Evolutionary conservation across 1,140 invertebrate species (phyloP), one percentile per base, ranked within the genome.

Genomic region (Daktulosphaira vitifoliae): DNA sequence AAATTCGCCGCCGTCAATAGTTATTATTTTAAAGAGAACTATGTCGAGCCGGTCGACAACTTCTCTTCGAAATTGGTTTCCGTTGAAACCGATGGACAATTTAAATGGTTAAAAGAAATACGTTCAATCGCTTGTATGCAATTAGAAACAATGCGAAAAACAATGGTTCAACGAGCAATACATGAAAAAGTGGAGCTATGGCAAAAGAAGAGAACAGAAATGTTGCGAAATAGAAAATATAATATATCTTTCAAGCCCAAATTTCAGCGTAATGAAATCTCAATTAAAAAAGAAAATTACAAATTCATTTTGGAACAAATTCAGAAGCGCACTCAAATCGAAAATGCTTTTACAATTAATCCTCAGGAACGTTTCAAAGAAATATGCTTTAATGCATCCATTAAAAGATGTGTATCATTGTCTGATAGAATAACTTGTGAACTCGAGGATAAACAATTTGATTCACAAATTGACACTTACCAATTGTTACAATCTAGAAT

Each of bases 261-360:
- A n/a, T 33, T 29, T 48, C 56, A 22, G n/a, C 42, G 42, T 11
- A 25, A 46, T 3, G 25, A 48, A 0, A 33, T 62, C n/a, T n/a
- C 29, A 18, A 9, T 59, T 13, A 29, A 62, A 33, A 62, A 62
- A 33, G 42, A 33, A 33, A 46, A 62, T 13, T 62, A 62, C 26
- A 20, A 33, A 33, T 8, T 29, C n/a, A 33, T 48, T 48, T 33
- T 48, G 3, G 42, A 48, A 9, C 9, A 62, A 33, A 62, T 62
- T 13, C 16, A 29, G 22, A 15, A 59, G 20, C 56, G 26, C 0
- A 3, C 25, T 9, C 7, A 26, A 11, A 9, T 7, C 1, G n/a
- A 59, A 18, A 15, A 26, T 13, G 9, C 22, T 3, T 2, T 29
- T 11, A 2, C 1, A 7, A 15, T 33, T 20, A 3, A 62, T 33